Percentiles rank a stretch among this genome's conserved stretches.
Conservation (phyloP, 2,113 vertebrate genomes). For the Clarias magur region DNA sequence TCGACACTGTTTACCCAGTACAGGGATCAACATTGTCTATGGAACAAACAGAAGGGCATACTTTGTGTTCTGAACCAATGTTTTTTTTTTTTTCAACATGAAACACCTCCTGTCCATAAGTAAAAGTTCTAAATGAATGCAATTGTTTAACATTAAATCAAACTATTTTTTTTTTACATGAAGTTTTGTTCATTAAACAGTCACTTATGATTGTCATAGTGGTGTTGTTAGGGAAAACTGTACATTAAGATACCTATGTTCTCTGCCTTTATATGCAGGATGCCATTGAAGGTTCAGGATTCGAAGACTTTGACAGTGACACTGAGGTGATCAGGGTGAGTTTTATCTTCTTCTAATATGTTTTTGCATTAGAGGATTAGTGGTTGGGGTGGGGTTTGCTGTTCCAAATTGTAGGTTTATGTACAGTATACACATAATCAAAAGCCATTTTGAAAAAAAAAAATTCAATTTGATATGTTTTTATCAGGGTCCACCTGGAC, state of each 20-base stretch:
- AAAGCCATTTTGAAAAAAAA: not conserved
- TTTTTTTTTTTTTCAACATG: not conserved
- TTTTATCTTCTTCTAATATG: not conserved
- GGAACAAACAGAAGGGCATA: not conserved
- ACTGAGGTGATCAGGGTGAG: constrained; percentile 70
- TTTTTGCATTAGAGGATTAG: not conserved
- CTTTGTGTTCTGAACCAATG: not conserved
- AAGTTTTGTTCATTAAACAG: too few relatives aligned
- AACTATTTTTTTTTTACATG: too few relatives aligned
- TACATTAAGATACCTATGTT: not conserved
- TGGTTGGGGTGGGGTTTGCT: not conserved
- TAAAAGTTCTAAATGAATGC: not conserved
- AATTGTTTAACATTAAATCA: not conserved
- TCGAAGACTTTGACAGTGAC: constrained; percentile 73
- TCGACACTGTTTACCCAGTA: not conserved
- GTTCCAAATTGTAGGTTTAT: not conserved
- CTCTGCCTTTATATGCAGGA: constrained; percentile 65
- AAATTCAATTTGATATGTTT: not conserved
- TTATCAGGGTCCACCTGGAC: constrained; percentile 67
- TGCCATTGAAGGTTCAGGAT: constrained; percentile 73
- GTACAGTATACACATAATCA: not conserved
- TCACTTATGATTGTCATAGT: not conserved
- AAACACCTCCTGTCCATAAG: not conserved
- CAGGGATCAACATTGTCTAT: not conserved
- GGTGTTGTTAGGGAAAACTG: too few relatives aligned